A percentile compares a stretch with the other conserved stretches of the same genome.
Evolutionary conservation across 92 coral and sea anemone genomes (phyloP).

Genomic region (Epizoanthus stellaris): DNA sequence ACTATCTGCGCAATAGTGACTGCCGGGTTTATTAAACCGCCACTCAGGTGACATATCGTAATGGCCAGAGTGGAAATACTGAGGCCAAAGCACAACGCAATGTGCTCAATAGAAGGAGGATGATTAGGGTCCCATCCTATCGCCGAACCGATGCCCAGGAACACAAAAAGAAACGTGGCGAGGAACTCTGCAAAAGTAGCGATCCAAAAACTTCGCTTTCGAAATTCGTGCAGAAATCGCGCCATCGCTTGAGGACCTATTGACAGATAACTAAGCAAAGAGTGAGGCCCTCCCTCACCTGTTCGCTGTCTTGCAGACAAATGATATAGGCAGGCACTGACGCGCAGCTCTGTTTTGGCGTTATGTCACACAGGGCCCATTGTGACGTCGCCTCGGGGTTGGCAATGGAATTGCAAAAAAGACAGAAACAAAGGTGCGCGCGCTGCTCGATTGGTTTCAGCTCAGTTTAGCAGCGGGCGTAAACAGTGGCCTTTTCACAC

Average conservation of each 20-base stretch:
- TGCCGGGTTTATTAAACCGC: conserved; percentile 96
- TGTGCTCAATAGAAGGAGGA: conserved; percentile 86
- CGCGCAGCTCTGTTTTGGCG: too few species aligned
- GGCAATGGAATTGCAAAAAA: too few species aligned
- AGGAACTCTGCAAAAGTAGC: conserved; percentile 79
- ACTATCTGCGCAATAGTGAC: conserved; percentile 86
- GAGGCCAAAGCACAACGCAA: conserved; percentile 85
- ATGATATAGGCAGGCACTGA: too few species aligned
- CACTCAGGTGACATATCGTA: conserved; percentile 86
- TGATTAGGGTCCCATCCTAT: conserved; percentile 68
- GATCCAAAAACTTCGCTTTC: conserved; percentile 71
- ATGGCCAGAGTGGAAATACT: conserved; percentile 86
- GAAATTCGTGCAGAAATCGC: conserved; percentile 13
- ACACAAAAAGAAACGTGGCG: conserved; percentile 88
- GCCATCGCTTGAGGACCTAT: background rate
- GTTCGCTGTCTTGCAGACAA: too few species aligned
- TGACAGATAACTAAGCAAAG: too few species aligned
- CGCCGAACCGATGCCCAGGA: conserved; percentile 89
- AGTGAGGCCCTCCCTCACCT: too few species aligned
- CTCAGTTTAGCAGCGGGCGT: too few species aligned
- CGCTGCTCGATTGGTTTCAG: too few species aligned
- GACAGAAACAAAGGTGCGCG: too few species aligned
- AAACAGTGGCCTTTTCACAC: too few species aligned
- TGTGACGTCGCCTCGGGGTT: too few species aligned
- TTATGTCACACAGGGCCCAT: too few species aligned